Base-by-base conservation (phyloP, 1,140 invertebrate species). In the Zaprionus taronus region DNA sequence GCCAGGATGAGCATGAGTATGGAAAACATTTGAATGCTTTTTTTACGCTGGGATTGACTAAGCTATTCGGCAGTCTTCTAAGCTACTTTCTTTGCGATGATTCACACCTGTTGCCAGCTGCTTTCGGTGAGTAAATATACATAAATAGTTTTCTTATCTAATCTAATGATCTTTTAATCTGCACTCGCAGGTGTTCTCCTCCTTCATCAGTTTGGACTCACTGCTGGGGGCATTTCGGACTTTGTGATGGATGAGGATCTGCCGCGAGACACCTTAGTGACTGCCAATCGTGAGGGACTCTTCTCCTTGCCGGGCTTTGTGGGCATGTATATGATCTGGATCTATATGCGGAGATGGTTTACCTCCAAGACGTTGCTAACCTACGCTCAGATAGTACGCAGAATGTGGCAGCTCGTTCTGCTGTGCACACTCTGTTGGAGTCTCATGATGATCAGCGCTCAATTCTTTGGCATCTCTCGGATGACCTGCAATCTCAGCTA, bases 1-100 rank as follows among this genome's bases (percentile, higher is more conserved):
- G 98, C 56, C 95, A 97, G 86, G 96, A 98, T 93, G 94, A 97
- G 0, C 95, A 96, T 15, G 98, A 99, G 91, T 99, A 99, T 94
- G 98, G 98, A 1, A 94, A 96, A 9, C 98, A 99, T 93, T 98
- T 98, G 97, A 99, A 99, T 93, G 99, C 99, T 91, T 99, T 99
- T 85, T 96, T 99, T 68, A 99, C 98, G 3, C 93, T 99, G 34
- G 97, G 97, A n/a, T 93, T 96, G 56, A 96, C 97, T 17, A 98
- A 97, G 94, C 85, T 98, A 1, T 85, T 97, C 17, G 95, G 95
- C 17, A 95, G 94, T 12, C 22, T 76, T 5, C 6, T 85, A 2
- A 76, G 72, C 15, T 22, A 58, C 7, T 1, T 89, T 31, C 76
- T 75, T 0, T 44, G 62, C 20, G 78, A 28, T 9, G 76, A 89